These are phyloP conservation scores for Imbricaverruca yamaguchii DNA, from an alignment of 2,888 invertebrate genomes.

Conservation along the genomic window DNA sequence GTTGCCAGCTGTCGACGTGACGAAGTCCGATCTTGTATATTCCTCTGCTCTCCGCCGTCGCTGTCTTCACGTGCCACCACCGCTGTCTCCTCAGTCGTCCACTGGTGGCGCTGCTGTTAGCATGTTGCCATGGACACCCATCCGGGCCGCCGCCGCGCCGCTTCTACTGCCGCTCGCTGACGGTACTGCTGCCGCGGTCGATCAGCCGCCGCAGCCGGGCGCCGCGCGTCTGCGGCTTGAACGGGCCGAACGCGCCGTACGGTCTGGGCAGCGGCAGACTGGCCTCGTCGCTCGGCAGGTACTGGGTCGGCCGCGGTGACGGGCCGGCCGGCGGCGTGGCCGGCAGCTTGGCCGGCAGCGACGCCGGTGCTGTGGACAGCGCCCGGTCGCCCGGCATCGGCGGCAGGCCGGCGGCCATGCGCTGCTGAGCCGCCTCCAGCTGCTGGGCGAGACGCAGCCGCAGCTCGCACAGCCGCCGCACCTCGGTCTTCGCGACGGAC, in stretches of 20 bases:
- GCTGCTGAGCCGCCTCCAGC: not conserved
- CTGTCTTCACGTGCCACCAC: no score
- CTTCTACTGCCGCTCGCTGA: no score
- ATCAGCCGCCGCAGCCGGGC: not conserved
- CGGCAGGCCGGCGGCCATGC: constrained; percentile 12
- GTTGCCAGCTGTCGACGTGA: no score
- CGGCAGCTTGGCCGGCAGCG: not conserved
- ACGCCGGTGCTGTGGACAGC: not conserved
- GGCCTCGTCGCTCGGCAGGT: not conserved
- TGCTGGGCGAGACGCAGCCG: not conserved
- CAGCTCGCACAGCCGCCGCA: constrained; percentile 1
- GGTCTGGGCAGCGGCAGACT: constrained; percentile 1
- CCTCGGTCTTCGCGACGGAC: not conserved
- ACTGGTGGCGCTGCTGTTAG: no score
- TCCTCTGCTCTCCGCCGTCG: no score
- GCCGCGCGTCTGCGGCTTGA: constrained; percentile 2
- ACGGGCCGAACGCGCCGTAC: constrained; percentile 15
- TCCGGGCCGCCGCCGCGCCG: no score
- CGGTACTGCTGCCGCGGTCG: no score
- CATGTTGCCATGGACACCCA: no score
- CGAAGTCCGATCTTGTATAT: no score
- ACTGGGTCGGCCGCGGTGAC: not conserved
- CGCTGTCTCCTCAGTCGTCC: no score
- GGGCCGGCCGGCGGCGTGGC: not conserved
- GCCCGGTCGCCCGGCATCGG: not conserved